Base-by-base conservation (phyloP, 1,140 invertebrate species). In the Phortica variegata region DNA sequence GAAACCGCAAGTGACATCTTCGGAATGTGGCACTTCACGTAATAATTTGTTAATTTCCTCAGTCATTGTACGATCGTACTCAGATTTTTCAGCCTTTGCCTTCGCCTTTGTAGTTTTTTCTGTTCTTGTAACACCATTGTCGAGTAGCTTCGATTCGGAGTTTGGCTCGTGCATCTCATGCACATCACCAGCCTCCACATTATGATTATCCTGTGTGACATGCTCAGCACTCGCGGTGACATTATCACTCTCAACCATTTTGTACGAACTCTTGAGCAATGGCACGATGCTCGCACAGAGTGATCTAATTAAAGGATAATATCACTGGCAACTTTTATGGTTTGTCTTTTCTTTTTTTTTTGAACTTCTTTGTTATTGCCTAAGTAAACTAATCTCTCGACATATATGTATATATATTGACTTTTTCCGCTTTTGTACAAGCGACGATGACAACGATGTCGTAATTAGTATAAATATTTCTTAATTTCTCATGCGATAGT, bases 1-100 rank as follows among this genome's bases (percentile, higher is more conserved):
- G 29, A 84, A 75, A 2, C 84, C 84, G 60, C 84, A 85, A 3
- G 77, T 10, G 5, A 5, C 5, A 10, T 26, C 23, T 26, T 26
- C 23, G 20, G 63, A 60, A 37, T 84, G 71, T 3, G 81, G 79
- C 41, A 82, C 65, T 21, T 79, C 77, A 18, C 65, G 76, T 37
- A 80, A 78, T 16, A 81, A 56, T 26, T 81, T 80, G 40, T 82
- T 80, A 19, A 82, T 70, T n/a, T 77, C 80, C 36, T 74, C 49
- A 33, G 66, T 60, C 49, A 71, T 44, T 46, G 60, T 47, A 33
- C 70, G 44, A 54, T 76, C 58, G 53, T 69, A 43, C 33, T 61
- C 52, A 45, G 69, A 54, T 40, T 58, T 72, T 56, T 56, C 19
- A n/a, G 36, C 56, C 18, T 70, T 75, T 36, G 68, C 15, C 33